phyloP scores from a whole-genome alignment of 2,888 invertebrate genomes.

The Mystacides longicornis region DNA sequence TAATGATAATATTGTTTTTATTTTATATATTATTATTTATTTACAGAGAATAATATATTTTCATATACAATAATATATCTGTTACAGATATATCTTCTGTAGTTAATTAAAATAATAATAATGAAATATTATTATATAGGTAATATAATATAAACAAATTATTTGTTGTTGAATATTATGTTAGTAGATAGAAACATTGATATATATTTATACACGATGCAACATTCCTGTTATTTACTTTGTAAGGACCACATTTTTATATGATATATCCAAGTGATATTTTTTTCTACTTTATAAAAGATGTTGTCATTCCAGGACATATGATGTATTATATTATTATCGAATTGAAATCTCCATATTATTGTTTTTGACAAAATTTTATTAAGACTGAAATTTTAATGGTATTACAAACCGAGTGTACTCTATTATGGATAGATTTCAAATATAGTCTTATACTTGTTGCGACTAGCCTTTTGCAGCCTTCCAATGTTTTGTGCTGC shows the following conservation, averaged over 20 bases:
- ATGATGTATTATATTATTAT: not conserved
- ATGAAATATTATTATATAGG: too few relatives aligned
- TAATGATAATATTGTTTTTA: too few relatives aligned
- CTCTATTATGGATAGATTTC: too few relatives aligned
- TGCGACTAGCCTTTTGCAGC: not conserved
- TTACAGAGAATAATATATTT: slow-evolving; percentile 32
- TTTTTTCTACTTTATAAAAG: not conserved
- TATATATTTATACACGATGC: not conserved
- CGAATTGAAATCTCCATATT: not conserved
- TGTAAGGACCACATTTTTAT: not conserved
- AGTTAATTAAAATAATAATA: too few relatives aligned
- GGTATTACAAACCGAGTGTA: slow-evolving; percentile 7
- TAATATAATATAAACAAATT: too few relatives aligned
- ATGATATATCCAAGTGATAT: not conserved
- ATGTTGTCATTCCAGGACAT: not conserved
- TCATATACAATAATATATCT: slow-evolving; percentile 11
- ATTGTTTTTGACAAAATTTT: slow-evolving; percentile 1
- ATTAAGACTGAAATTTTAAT: slow-evolving; percentile 16
- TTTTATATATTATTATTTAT: slow-evolving; percentile 22
- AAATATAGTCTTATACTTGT: too few relatives aligned
- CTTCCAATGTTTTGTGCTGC: not conserved
- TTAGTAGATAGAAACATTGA: not conserved
- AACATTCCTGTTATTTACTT: not conserved
- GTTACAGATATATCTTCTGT: not conserved
- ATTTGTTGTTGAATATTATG: slow-evolving; percentile 2